Evolutionary conservation across 1,140 invertebrate genomes (phyloP), one percentile per base, ranked within the genome.

Genomic region (Rhyzopertha dominica): DNA sequence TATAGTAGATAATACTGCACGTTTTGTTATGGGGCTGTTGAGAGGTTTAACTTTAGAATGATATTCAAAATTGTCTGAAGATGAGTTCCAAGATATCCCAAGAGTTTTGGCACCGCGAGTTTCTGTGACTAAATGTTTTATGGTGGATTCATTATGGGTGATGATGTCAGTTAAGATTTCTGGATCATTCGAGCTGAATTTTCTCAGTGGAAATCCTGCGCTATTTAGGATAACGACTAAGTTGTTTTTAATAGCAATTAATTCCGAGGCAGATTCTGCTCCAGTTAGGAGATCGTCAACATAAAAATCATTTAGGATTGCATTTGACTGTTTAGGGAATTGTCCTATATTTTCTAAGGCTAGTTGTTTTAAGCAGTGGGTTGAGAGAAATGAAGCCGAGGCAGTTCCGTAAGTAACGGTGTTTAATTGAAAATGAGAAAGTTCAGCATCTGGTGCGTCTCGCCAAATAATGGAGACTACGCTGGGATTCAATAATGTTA

Each of bases 261-360:
- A 51, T 18, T 56, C 32, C 41, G 60, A 47, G 5, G 51, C 16
- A n/a, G 22, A 34, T 43, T 63, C 44, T 8, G 54, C 59, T 19
- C 69, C 69, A n/a, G 59, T 54, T 10, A 72, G 35, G 2, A 68
- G 19, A 48, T 75, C 68, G 35, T 75, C 71, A 1, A 74, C 62
- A 49, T 73, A 75, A 50, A 68, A 70, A 53, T 69, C 62, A 13
- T 45, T 41, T 26, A 34, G 5, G 4, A 67, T 53, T 19, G 53
- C 46, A 45, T 55, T 43, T 10, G 53, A 36, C 20, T 51, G 59
- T 9, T 28, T n/a, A 18, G 66, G 59, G 58, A 46, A 63, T 1
- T 4, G 14, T 26, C 47, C 43, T 57, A 47, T 37, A 66, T 63
- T 30, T 18, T 42, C 1, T 53, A 59, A 2, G 61, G 41, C 57